Conservation (phyloP, 2,888 invertebrate species). For the Tetheella fluctuosa region DNA sequence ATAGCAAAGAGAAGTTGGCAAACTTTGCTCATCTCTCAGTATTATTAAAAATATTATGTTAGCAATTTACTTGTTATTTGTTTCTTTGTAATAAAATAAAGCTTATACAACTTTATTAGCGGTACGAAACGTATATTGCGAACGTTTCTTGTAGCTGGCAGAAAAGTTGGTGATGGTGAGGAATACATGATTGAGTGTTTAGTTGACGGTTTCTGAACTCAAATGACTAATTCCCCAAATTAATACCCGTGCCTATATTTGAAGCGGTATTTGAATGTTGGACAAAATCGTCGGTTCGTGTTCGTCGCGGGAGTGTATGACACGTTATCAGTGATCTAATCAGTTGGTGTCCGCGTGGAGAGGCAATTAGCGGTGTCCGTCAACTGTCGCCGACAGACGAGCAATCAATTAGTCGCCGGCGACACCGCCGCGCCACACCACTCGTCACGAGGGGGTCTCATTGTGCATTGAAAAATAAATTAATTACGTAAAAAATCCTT, state of each 20-base stretch:
- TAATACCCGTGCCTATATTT: no score
- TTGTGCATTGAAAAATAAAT: neutral
- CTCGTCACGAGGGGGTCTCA: neutral
- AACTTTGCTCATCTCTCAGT: constrained; percentile 2
- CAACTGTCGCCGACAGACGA: neutral
- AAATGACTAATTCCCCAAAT: no score
- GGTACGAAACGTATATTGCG: neutral
- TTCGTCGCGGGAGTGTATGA: neutral
- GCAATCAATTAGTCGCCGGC: neutral
- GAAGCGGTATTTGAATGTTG: no score
- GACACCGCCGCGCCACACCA: neutral
- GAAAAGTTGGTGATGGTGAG: neutral
- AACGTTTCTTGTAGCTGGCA: neutral
- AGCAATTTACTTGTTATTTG: constrained; percentile 9
- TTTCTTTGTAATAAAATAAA: neutral
- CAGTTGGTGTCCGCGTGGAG: neutral
- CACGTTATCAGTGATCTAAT: constrained; percentile 3
- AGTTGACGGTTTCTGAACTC: no score
- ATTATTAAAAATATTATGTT: constrained; percentile 10
- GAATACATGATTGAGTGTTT: no score
- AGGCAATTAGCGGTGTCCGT: constrained; percentile 9
- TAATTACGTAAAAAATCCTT: neutral
- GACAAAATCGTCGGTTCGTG: no score
- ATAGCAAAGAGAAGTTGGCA: constrained; percentile 8
- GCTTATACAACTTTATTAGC: neutral